These are phyloP conservation scores for Cryptoprocta ferox DNA, from an alignment of 2,797 vertebrate species.

Conservation along the genomic window DNA sequence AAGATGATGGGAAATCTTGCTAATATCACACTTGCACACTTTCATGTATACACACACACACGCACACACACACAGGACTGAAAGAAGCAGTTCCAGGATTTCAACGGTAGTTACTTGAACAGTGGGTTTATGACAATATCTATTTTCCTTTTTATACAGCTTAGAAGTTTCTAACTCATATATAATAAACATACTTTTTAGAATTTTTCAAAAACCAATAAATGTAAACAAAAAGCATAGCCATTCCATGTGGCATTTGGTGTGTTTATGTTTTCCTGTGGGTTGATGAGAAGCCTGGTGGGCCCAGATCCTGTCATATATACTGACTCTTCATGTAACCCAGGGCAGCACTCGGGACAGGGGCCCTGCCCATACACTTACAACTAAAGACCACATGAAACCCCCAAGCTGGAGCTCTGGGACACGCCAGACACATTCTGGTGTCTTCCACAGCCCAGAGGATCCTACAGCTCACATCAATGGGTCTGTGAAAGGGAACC, in stretches of 20 bases:
- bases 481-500: background rate
- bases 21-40: background rate
- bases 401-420: background rate
- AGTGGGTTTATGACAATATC: background rate
- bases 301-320: background rate
- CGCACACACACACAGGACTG: background rate
- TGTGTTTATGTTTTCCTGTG: background rate
- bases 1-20: background rate
- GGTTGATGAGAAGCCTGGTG: background rate
- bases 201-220: background rate
- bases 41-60: background rate
- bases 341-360: background rate
- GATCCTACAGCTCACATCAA: background rate
- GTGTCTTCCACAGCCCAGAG: background rate
- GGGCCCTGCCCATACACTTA: background rate
- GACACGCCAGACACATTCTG: background rate
- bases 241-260: background rate
- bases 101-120: background rate
- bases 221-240: background rate
- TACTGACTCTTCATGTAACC: background rate
- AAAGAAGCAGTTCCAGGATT: background rate
- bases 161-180: background rate
- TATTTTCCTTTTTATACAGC: background rate
- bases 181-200: constrained; percentile 5
- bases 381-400: background rate